Evolutionary conservation across 2,113 vertebrate species (phyloP).

Genomic region (Sebastes fasciatus): DNA sequence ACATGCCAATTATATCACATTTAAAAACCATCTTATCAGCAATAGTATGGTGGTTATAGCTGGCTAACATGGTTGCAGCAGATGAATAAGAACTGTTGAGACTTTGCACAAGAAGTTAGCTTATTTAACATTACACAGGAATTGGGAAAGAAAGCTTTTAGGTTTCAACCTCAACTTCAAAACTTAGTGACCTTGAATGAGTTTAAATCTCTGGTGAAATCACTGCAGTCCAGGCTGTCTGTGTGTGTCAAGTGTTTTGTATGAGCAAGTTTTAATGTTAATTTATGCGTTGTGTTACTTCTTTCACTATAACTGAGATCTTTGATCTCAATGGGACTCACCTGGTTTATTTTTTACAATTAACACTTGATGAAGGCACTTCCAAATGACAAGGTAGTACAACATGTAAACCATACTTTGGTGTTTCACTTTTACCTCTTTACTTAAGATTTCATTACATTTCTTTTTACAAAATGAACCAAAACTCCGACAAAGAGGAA

Average conservation of each 20-base stretch:
- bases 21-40: not conserved
- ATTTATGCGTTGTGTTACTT: no score
- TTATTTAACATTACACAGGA: not conserved
- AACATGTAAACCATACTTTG: not conserved
- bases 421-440: not conserved
- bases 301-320: no score
- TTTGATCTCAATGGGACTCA: no score
- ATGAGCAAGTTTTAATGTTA: no score
- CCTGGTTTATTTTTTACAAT: not conserved
- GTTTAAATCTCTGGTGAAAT: no score
- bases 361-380: not conserved
- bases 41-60: not conserved
- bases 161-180: no score
- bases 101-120: slow-evolving; percentile 25
- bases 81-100: not conserved
- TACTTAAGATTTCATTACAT: not conserved
- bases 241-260: no score
- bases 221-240: no score
- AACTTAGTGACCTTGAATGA: no score
- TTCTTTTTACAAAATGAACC: not conserved
- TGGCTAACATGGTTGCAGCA: slow-evolving; percentile 4
- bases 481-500: not conserved
- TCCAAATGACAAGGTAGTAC: not conserved
- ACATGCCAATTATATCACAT: no score
- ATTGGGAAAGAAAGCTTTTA: no score